Base-by-base conservation (phyloP, 2,113 vertebrate genomes). In the Larimichthys polyactis region DNA sequence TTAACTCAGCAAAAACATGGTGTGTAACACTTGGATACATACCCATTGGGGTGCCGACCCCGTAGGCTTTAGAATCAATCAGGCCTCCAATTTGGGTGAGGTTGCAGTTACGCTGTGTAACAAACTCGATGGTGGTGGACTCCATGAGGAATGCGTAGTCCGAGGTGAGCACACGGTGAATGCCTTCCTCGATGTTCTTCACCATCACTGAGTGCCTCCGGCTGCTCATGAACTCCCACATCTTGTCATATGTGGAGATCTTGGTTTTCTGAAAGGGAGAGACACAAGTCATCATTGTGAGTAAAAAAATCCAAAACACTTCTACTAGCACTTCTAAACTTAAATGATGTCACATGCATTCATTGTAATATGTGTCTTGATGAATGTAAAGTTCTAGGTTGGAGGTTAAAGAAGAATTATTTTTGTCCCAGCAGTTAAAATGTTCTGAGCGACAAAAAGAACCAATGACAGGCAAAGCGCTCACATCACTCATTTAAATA, bases 151-250 rank as follows among this genome's bases (percentile, higher is more conserved):
- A 99, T 10, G 98, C 97, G 24, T 99, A 99, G 94, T 99, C 97
- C 0, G 98, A 99, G 70, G 98, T 99, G 87, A 99, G 97, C 70
- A 98, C 98, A 0, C 98, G 95, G 71, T 99, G 97, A 87, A 99
- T 99, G 20, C 98, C 98, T 92, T 99, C 98, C 85, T 99, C 98
- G 19, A 98, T 95, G 75, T 96, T 98, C 94, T 99, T 99, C 89
- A 99, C 98, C 93, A 99, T 97, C 76, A 99, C 98, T 0, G 98
- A 96, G 91, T 99, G 98, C 71, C 96, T 95, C 62, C 98, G 96
- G 92, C 98, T 99, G 93, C 97, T 99, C 98, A 99, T 99, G 89
- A 99, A 99, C 81, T 98, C 98, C 98, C 98, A 99, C 98, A 99
- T 99, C 95, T 99, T 99, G 86, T 99, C 98, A 2, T 99, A 99